Conservation (phyloP, 2,797 vertebrate species). For the Paratrypauchen microcephalus region DNA sequence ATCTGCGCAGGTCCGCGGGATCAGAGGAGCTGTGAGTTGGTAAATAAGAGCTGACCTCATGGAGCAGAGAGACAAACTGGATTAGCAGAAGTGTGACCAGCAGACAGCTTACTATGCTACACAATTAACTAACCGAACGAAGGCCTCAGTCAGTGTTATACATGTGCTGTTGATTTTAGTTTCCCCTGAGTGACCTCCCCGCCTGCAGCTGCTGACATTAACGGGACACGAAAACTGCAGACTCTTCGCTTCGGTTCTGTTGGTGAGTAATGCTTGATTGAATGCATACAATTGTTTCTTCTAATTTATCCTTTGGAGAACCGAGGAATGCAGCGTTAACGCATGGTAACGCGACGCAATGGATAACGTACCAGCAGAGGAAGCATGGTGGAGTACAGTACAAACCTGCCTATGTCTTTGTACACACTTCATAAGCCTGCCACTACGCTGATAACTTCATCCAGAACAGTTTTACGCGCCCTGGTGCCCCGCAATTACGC, state of each 20-base stretch:
- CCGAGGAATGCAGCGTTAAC: no score
- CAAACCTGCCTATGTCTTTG: neutral
- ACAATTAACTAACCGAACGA: neutral
- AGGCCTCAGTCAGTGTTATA: neutral
- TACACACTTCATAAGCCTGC: neutral
- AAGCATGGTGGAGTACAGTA: neutral
- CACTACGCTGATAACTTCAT: neutral
- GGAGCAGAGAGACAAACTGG: constrained; percentile 29
- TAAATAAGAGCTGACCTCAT: constrained; percentile 70
- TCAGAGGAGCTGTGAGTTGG: constrained; percentile 34
- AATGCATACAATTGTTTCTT: neutral
- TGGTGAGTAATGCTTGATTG: neutral
- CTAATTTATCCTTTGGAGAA: neutral
- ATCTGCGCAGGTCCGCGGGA: constrained; percentile 16
- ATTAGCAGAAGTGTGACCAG: constrained; percentile 27
- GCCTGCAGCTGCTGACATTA: neutral
- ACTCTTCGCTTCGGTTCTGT: neutral
- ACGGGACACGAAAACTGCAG: neutral
- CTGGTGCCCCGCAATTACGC: neutral
- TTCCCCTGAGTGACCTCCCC: neutral
- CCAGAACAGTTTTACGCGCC: neutral
- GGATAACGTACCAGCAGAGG: neutral
- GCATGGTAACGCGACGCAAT: no score
- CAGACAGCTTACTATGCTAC: neutral
- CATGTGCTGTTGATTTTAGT: neutral